Conservation (phyloP, 2,888 invertebrate genomes). For the Meiosimyza platycephala region DNA sequence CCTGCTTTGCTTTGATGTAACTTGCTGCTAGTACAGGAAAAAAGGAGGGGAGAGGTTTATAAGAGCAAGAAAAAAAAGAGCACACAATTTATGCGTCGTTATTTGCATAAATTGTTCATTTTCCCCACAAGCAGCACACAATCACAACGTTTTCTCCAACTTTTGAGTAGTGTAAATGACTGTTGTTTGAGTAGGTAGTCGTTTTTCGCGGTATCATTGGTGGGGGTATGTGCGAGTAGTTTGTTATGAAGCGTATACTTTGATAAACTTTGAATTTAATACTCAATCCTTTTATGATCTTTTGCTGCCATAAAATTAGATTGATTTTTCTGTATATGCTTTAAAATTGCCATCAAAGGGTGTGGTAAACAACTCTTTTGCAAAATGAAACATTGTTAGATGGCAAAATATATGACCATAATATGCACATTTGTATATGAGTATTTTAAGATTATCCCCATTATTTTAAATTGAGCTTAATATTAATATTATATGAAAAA, state of each 20-base stretch:
- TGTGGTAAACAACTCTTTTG: too few relatives aligned
- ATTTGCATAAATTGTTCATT: conserved; percentile 35
- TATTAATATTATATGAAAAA: too few relatives aligned
- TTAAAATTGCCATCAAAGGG: not conserved
- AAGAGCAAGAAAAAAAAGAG: conserved; percentile 4
- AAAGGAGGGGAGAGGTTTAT: not conserved
- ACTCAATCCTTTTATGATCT: conserved; percentile 26
- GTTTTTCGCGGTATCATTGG: too few relatives aligned
- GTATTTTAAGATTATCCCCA: too few relatives aligned
- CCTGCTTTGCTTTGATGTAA: conserved; percentile 24
- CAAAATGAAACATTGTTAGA: too few relatives aligned
- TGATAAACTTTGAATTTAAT: conserved; percentile 18
- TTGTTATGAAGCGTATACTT: conserved; percentile 14
- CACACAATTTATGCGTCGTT: conserved; percentile 26
- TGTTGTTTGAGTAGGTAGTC: too few relatives aligned
- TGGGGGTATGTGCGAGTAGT: too few relatives aligned
- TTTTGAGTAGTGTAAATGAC: too few relatives aligned
- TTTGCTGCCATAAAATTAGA: conserved; percentile 23
- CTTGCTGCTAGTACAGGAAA: not conserved
- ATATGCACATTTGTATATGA: too few relatives aligned
- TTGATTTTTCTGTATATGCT: conserved; percentile 27
- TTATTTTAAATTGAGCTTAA: too few relatives aligned
- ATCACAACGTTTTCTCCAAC: too few relatives aligned
- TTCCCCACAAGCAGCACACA: not conserved
- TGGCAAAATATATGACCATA: too few relatives aligned